phyloP scores from a whole-genome alignment of 1,140 invertebrate genomes.

The Meloidogyne hapla region DNA sequence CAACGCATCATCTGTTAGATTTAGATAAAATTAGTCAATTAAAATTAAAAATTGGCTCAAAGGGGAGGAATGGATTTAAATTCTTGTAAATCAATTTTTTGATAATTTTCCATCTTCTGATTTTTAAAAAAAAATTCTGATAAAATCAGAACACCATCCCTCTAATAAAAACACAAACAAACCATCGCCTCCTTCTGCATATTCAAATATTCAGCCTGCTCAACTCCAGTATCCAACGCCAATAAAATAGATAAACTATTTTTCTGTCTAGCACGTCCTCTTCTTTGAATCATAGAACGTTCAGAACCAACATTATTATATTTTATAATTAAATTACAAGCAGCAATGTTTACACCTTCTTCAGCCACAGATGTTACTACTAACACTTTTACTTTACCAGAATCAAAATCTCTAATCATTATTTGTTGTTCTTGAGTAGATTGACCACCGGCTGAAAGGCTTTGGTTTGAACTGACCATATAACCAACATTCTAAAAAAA shows the following conservation, averaged over 20 bases:
- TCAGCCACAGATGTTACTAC: constrained; percentile 39
- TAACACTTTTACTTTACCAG: constrained; percentile 28
- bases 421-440: constrained; percentile 19
- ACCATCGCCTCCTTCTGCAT: constrained; percentile 36
- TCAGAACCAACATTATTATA: constrained; percentile 38
- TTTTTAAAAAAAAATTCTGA: too few species aligned
- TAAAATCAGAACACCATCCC: too few species aligned
- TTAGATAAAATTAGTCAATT: too few species aligned
- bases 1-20: constrained; percentile 28
- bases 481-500: constrained; percentile 21
- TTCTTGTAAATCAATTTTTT: too few species aligned
- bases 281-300: constrained; percentile 33
- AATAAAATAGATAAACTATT: constrained; percentile 27
- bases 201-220: constrained; percentile 32
- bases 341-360: constrained; percentile 34
- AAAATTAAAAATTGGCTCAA: too few species aligned
- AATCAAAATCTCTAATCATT: constrained; percentile 26
- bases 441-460: constrained; percentile 27
- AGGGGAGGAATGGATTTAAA: background rate
- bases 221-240: constrained; percentile 27
- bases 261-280: constrained; percentile 33
- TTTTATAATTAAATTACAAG: constrained; percentile 42
- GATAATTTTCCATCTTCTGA: too few species aligned
- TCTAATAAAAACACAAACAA: background rate
- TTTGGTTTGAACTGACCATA: constrained; percentile 39